Conservation (phyloP, 2,797 vertebrate species). For the Gadopsis bispinosus region DNA sequence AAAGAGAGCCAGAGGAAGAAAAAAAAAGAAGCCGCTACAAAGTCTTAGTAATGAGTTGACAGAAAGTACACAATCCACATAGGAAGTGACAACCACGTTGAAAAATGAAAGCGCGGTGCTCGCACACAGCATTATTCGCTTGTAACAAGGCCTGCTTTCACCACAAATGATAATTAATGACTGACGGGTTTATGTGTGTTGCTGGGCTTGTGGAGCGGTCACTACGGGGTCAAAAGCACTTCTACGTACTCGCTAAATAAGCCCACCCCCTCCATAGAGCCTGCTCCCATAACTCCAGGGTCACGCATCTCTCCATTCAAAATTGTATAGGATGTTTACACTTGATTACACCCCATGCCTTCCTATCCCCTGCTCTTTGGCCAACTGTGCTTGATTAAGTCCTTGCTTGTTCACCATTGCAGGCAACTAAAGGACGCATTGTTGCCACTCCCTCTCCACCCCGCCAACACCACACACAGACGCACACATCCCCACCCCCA, state of each 20-base stretch:
- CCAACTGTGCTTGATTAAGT: conserved; percentile 82
- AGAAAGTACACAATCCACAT: conserved; percentile 56
- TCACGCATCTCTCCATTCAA: conserved; percentile 68
- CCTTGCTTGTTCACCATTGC: conserved; percentile 75
- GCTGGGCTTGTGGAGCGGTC: conserved; percentile 67
- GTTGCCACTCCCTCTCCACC: conserved; percentile 55
- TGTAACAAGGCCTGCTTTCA: conserved; percentile 75
- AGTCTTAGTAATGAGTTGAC: conserved; percentile 56
- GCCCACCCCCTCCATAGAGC: conserved; percentile 41
- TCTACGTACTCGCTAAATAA: conserved; percentile 84
- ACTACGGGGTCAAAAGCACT: conserved; percentile 82
- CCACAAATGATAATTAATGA: conserved; percentile 82
- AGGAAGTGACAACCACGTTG: conserved; percentile 52
- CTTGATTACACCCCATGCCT: conserved; percentile 75
- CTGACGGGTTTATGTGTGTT: conserved; percentile 34
- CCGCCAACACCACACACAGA: conserved; percentile 18
- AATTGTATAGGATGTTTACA: conserved; percentile 82
- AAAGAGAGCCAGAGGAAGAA: conserved; percentile 9
- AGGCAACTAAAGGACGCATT: conserved; percentile 79
- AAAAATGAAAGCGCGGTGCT: conserved; percentile 57
- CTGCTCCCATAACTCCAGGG: conserved; percentile 72
- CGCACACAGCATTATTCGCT: conserved; percentile 58
- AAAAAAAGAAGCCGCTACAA: conserved; percentile 23
- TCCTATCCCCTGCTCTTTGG: conserved; percentile 69
- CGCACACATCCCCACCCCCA: conserved; percentile 48